Evolutionary conservation across 2,888 invertebrate species (phyloP).

Genomic region (Lasioglossum calceatum): DNA sequence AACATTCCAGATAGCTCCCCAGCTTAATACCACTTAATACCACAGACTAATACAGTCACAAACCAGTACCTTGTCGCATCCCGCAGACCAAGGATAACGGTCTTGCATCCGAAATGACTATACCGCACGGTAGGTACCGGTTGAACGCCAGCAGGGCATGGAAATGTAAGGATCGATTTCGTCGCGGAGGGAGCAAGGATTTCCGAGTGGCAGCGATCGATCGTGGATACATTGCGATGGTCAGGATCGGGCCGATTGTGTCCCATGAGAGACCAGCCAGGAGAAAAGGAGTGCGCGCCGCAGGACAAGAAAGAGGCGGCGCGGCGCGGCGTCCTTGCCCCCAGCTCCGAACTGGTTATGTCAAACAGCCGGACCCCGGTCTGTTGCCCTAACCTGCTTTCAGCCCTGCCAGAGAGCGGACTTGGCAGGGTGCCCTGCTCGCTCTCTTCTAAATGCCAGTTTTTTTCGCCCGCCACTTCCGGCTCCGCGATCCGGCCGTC

Average conservation of each 20-base stretch:
- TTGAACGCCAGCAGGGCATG: not conserved
- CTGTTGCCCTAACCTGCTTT: conserved; percentile 64
- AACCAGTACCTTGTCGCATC: not conserved
- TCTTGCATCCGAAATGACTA: not conserved
- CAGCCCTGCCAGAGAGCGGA: conserved; percentile 46
- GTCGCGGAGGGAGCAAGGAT: conserved; percentile 20
- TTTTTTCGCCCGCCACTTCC: conserved; percentile 62
- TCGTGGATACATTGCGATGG: conserved; percentile 67
- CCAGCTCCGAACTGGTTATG: conserved; percentile 75
- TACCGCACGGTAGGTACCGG: not conserved
- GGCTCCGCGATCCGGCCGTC: conserved; percentile 56
- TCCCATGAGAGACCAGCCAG: conserved; percentile 35
- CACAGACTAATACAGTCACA: not conserved
- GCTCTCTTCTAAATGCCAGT: conserved; percentile 59
- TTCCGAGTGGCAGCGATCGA: conserved; percentile 56
- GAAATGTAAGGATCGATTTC: not conserved
- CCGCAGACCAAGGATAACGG: not conserved
- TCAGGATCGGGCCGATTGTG: conserved; percentile 70
- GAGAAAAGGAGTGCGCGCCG: conserved; percentile 31
- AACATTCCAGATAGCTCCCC: too few relatives aligned
- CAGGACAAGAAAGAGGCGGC: conserved; percentile 20
- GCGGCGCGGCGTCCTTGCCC: conserved; percentile 67
- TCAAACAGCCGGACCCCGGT: conserved; percentile 65
- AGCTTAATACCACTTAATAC: not conserved
- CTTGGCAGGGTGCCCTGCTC: conserved; percentile 49